Conservation (phyloP, 2,888 invertebrate genomes). For the Uropetala carovei region DNA sequence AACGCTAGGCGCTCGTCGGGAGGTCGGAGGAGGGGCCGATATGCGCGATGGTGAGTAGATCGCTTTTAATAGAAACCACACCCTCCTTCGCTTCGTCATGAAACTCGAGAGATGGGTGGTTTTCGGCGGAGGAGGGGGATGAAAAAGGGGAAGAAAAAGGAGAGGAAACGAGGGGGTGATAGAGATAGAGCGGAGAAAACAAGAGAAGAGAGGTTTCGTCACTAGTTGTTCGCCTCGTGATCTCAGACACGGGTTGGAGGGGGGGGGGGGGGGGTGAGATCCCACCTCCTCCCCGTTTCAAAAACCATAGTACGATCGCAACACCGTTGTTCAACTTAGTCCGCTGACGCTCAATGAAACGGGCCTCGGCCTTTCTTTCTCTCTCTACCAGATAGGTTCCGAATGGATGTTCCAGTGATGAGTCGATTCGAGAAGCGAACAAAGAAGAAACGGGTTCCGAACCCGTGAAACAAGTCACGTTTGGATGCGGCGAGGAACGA, state of each 20-base stretch:
- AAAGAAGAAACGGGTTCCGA: background rate
- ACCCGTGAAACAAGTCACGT: background rate
- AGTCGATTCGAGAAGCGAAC: background rate
- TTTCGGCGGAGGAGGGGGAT: background rate
- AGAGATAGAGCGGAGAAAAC: constrained; percentile 1
- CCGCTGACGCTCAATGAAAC: background rate
- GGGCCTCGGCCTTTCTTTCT: background rate
- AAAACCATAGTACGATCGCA: too few species aligned
- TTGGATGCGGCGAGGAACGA: background rate
- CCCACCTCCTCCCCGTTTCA: too few species aligned
- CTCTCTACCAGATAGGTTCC: too few species aligned
- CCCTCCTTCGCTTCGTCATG: constrained; percentile 6
- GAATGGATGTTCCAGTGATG: background rate
- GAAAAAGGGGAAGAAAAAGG: background rate
- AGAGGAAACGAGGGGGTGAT: background rate
- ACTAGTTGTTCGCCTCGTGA: background rate
- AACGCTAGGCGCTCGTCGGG: background rate
- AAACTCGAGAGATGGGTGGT: constrained; percentile 8
- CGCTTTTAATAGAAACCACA: constrained; percentile 25
- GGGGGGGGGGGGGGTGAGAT: too few species aligned
- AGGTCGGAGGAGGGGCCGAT: background rate
- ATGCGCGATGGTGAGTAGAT: background rate
- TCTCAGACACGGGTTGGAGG: background rate
- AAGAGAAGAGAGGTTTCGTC: background rate
- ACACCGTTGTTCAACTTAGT: background rate